phyloP scores from a whole-genome alignment of 2,888 invertebrate species.

The Plagodis dolabraria region DNA sequence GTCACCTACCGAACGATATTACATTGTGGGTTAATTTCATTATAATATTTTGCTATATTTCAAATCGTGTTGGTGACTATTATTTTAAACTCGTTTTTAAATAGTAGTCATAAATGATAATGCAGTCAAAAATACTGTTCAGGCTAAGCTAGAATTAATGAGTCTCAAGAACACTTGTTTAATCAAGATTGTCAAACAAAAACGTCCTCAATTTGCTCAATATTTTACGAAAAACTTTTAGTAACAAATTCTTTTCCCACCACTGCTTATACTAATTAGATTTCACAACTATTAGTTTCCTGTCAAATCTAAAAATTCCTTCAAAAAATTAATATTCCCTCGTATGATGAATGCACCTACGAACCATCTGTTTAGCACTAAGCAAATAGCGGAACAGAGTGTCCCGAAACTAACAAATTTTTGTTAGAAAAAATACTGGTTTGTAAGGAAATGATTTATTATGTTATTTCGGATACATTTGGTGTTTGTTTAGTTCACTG shows the following conservation, averaged over 20 bases:
- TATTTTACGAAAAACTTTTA: slow-evolving; percentile 2
- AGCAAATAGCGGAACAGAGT: slow-evolving; percentile 85
- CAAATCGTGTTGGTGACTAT: too few species aligned
- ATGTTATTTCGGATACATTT: slow-evolving; percentile 79
- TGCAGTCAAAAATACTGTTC: too few species aligned
- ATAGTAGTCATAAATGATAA: too few species aligned
- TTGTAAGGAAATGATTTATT: slow-evolving; percentile 78
- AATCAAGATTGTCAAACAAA: not conserved
- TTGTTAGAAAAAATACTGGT: slow-evolving; percentile 61
- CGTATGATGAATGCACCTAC: slow-evolving; percentile 70
- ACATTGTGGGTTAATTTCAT: too few species aligned
- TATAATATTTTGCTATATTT: too few species aligned
- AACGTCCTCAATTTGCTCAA: not conserved
- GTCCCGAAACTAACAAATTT: slow-evolving; percentile 82
- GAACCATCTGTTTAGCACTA: slow-evolving; percentile 77
- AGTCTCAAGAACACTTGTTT: too few species aligned
- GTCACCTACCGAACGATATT: too few species aligned
- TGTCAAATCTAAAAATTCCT: slow-evolving; percentile 55
- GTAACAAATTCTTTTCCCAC: slow-evolving; percentile 2
- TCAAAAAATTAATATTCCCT: slow-evolving; percentile 65
- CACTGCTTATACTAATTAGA: slow-evolving; percentile 44
- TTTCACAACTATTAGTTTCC: slow-evolving; percentile 55
- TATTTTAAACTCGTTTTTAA: too few species aligned
- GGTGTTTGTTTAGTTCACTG: slow-evolving; percentile 68
- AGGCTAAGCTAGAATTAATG: too few species aligned